Conservation (phyloP, 2,797 vertebrate species). For the Pangasius macronema region DNA sequence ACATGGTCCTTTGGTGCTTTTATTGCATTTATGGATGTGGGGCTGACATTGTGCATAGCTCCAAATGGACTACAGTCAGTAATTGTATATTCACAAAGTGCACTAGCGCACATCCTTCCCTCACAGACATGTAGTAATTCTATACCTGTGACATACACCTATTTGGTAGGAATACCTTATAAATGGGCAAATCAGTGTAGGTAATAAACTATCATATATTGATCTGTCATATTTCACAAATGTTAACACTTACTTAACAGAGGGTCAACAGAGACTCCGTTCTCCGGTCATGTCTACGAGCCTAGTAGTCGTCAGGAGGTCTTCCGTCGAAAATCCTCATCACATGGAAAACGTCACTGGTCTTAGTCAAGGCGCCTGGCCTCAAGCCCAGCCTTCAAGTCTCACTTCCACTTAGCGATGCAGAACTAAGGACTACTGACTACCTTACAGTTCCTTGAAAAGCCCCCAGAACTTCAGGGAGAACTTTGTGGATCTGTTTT, state of each 20-base stretch:
- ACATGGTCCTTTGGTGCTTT: not conserved
- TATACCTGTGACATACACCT: not conserved
- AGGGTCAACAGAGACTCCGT: no score
- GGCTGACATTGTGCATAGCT: not conserved
- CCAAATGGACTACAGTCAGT: not conserved
- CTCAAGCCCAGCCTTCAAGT: constrained; percentile 69
- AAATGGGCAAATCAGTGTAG: no score
- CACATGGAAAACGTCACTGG: constrained; percentile 74
- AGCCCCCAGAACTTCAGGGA: constrained; percentile 87
- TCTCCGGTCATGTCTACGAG: no score
- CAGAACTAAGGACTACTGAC: constrained; percentile 75
- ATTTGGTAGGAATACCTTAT: not conserved
- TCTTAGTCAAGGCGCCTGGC: constrained; percentile 70
- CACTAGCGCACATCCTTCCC: not conserved
- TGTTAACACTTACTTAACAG: no score
- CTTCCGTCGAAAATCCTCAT: constrained; percentile 68
- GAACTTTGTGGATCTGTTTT: constrained; percentile 72
- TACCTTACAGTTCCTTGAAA: constrained; percentile 83
- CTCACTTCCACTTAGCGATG: constrained; percentile 72
- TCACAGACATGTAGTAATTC: not conserved
- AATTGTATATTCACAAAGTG: not conserved
- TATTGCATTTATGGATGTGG: not conserved
- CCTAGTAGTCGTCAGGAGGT: no score
- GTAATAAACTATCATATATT: not conserved
- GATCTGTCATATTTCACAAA: not conserved